Evolutionary conservation across 2,888 invertebrate genomes (phyloP).

Genomic region (Erebia palarica): DNA sequence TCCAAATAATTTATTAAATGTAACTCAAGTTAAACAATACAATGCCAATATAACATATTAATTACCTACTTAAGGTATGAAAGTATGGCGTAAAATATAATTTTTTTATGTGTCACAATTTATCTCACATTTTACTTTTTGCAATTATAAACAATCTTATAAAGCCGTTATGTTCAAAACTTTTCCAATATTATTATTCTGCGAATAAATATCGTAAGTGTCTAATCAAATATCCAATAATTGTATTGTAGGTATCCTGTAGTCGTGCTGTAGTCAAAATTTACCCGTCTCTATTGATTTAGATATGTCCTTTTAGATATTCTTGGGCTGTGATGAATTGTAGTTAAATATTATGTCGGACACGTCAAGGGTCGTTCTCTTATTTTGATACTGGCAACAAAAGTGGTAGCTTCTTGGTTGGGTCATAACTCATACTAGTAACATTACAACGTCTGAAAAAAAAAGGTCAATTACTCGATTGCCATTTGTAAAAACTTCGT

Average conservation of each 20-base stretch:
- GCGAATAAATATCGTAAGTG: neutral
- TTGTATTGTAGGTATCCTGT: constrained; percentile 28
- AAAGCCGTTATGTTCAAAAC: neutral
- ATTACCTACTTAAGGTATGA: neutral
- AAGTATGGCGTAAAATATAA: no score
- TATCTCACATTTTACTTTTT: neutral
- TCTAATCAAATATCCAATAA: neutral
- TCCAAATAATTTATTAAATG: constrained; percentile 19
- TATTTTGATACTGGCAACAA: constrained; percentile 43
- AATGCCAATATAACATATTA: neutral
- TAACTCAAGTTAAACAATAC: constrained; percentile 10
- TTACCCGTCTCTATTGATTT: constrained; percentile 43
- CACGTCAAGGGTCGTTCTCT: constrained; percentile 2
- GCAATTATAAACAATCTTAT: neutral
- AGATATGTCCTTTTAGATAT: constrained; percentile 58
- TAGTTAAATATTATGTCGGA: constrained; percentile 33
- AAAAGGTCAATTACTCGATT: constrained; percentile 48
- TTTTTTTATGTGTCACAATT: neutral
- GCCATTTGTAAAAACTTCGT: constrained; percentile 48
- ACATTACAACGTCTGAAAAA: constrained; percentile 42
- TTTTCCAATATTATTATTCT: constrained; percentile 7
- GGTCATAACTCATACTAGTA: constrained; percentile 25
- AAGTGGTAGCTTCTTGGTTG: constrained; percentile 27
- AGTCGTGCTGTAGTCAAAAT: constrained; percentile 21
- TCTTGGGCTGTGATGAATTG: constrained; percentile 63